These are phyloP conservation scores for Fragum sueziense DNA, from an alignment of 2,888 invertebrate genomes.

Conservation along the genomic window DNA sequence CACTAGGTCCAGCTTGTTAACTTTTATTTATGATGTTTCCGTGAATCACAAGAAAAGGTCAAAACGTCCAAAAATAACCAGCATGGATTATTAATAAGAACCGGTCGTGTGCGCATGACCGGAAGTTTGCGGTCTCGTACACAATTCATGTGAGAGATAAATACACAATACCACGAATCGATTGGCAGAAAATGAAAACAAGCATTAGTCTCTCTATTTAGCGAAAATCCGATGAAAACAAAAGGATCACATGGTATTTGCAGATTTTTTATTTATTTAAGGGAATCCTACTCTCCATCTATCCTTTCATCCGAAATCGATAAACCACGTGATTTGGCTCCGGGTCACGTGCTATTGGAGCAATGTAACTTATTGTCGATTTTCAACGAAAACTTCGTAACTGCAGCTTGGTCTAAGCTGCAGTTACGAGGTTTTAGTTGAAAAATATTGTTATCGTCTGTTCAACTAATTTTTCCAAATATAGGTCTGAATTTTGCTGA, in stretches of 20 bases:
- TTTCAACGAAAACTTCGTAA: too few relatives aligned
- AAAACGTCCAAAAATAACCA: constrained; percentile 20
- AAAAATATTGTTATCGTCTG: not conserved
- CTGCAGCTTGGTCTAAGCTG: too few relatives aligned
- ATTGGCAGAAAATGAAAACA: constrained; percentile 3
- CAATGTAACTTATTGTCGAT: not conserved
- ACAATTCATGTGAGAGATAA: not conserved
- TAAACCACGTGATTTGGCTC: constrained; percentile 6
- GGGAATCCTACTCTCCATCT: not conserved
- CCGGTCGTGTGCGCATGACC: constrained; percentile 47
- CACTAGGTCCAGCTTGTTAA: not conserved
- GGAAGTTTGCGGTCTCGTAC: constrained; percentile 31
- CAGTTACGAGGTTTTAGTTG: too few relatives aligned
- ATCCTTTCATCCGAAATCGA: constrained; percentile 20
- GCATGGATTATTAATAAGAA: constrained; percentile 55
- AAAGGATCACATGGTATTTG: constrained; percentile 16
- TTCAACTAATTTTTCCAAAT: not conserved
- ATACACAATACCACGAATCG: constrained; percentile 9
- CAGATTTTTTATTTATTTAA: constrained; percentile 22
- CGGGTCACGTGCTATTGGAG: not conserved
- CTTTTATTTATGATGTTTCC: not conserved
- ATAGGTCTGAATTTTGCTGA: not conserved
- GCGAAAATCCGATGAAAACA: not conserved
- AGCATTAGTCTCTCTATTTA: constrained; percentile 7
- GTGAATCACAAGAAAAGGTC: constrained; percentile 3